A percentile compares a stretch with the other conserved stretches of the same genome.
These are phyloP conservation scores for Chondrosia reniformis DNA, from an alignment of 37 sponge, comb jelly and placozoan genomes.

Conservation along the genomic window DNA sequence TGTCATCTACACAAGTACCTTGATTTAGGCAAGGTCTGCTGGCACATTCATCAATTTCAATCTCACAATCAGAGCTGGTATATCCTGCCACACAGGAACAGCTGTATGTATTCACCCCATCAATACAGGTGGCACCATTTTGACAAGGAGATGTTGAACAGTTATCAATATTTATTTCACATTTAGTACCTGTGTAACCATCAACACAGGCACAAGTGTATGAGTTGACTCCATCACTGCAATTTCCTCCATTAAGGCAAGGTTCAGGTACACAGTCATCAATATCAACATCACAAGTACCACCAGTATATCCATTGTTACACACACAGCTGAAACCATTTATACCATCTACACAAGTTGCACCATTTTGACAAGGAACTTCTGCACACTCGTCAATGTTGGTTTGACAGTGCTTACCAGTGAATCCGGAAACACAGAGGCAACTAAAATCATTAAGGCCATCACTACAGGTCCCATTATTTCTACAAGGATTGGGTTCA, in stretches of 20 bases:
- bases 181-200: not conserved
- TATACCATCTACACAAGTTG: constrained; percentile 27
- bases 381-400: constrained; percentile 18
- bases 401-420: constrained; percentile 19
- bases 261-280: constrained; percentile 24
- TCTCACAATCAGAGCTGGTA: constrained; percentile 14
- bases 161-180: constrained; percentile 26
- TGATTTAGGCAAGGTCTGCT: constrained; percentile 3
- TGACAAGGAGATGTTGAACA: constrained; percentile 23
- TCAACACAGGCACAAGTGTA: constrained; percentile 17
- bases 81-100: constrained; percentile 27
- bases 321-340: constrained; percentile 11
- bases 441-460: constrained; percentile 19
- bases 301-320: constrained; percentile 26
- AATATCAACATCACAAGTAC: constrained; percentile 11
- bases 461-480: constrained; percentile 20
- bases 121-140: constrained; percentile 39
- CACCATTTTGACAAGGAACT: constrained; percentile 26
- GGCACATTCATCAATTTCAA: constrained; percentile 20
- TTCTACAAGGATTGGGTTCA: not conserved
- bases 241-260: constrained; percentile 24
- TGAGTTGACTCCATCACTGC: constrained; percentile 23
- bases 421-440: constrained; percentile 15
- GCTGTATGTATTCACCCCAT: constrained; percentile 13
- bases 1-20: constrained; percentile 21